Conservation (phyloP, 2,797 vertebrate genomes). For the Lepilemur ruficaudatus region DNA sequence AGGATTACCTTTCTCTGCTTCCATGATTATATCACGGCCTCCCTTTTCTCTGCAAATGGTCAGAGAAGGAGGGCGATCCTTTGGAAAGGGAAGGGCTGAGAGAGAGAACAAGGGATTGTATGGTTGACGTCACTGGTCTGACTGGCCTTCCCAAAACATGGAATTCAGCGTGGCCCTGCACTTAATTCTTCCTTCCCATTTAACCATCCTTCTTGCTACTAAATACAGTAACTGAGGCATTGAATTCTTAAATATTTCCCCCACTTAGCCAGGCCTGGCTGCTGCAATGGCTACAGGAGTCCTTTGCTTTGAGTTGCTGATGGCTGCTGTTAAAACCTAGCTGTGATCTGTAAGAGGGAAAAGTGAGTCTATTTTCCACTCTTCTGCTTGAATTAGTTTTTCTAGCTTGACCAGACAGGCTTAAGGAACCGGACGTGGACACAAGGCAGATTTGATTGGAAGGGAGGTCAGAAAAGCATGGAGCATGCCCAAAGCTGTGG, state of each 20-base stretch:
- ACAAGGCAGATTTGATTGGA: background rate
- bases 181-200: constrained; percentile 16
- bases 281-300: background rate
- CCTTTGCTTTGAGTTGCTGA: background rate
- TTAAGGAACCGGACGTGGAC: background rate
- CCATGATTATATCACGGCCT: background rate
- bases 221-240: background rate
- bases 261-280: background rate
- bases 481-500: background rate
- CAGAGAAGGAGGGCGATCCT: background rate
- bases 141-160: background rate
- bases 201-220: constrained; percentile 13
- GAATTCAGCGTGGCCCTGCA: background rate
- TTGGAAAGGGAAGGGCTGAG: background rate
- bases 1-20: background rate
- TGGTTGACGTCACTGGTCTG: background rate
- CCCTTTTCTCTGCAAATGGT: background rate
- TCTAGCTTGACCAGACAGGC: background rate
- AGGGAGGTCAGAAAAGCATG: background rate
- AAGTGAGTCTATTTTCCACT: background rate
- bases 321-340: background rate
- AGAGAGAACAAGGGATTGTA: background rate
- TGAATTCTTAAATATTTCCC: background rate
- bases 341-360: background rate
- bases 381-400: background rate